These are phyloP conservation scores for Takifugu rubripes DNA, from an alignment of 2,797 vertebrate genomes.

Conservation along the genomic window DNA sequence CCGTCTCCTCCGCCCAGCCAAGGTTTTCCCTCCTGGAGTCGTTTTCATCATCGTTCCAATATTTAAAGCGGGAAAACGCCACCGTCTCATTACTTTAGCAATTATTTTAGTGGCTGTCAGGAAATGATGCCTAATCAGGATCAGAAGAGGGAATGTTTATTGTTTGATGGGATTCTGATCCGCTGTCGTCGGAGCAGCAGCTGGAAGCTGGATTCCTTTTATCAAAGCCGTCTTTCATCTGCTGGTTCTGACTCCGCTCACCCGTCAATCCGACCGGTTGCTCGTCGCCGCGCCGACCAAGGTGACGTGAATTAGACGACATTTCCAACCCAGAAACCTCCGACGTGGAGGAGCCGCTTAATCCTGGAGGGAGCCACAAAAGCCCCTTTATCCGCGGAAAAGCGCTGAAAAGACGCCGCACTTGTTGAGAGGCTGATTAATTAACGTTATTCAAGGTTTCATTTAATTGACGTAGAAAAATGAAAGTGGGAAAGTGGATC, in stretches of 20 bases:
- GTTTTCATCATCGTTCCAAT: constrained; percentile 66
- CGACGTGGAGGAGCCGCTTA: constrained; percentile 41
- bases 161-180: constrained; percentile 72
- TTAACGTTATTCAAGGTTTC: constrained; percentile 46
- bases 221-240: constrained; percentile 74
- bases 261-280: constrained; percentile 55
- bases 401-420: constrained; percentile 16
- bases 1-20: constrained; percentile 40
- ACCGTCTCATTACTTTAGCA: constrained; percentile 67
- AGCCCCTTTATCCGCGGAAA: constrained; percentile 41
- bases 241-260: constrained; percentile 56
- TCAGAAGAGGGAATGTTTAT: constrained; percentile 67
- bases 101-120: constrained; percentile 74
- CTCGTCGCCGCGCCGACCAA: constrained; percentile 49
- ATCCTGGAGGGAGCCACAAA: constrained; percentile 44
- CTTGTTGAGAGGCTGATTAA: constrained; percentile 37
- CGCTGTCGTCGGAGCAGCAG: constrained; percentile 44
- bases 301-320: constrained; percentile 43
- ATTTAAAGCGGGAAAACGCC: constrained; percentile 34
- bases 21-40: constrained; percentile 57
- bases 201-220: constrained; percentile 58
- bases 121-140: constrained; percentile 64
- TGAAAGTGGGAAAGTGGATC: constrained; percentile 27
- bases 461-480: constrained; percentile 39
- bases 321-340: constrained; percentile 50